These are phyloP conservation scores for Acronicta alni DNA, from an alignment of 2,888 invertebrate genomes.

Conservation along the genomic window DNA sequence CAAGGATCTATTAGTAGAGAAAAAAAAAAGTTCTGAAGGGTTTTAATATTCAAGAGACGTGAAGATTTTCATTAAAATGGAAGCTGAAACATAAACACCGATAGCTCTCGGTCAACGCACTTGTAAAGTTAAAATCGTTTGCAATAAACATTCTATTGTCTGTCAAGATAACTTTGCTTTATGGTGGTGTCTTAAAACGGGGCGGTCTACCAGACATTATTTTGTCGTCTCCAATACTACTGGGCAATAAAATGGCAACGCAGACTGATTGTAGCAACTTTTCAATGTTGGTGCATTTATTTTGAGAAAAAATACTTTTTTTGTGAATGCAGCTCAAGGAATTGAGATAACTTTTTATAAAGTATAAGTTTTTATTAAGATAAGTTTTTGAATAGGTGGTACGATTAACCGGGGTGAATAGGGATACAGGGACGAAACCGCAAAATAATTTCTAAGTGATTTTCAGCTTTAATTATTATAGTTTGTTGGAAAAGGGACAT, in stretches of 20 bases:
- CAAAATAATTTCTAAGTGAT: too few relatives aligned
- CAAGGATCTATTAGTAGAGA: too few relatives aligned
- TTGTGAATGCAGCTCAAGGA: too few relatives aligned
- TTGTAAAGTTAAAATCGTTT: constrained; percentile 66
- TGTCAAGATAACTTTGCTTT: constrained; percentile 70
- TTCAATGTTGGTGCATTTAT: constrained; percentile 13
- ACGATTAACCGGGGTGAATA: too few relatives aligned
- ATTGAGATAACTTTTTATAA: too few relatives aligned
- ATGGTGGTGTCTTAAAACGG: constrained; percentile 56
- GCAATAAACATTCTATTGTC: constrained; percentile 68
- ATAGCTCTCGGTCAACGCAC: constrained; percentile 61
- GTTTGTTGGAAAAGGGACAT: too few relatives aligned
- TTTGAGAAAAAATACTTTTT: neutral
- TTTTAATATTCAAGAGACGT: neutral
- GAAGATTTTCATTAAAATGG: constrained; percentile 24
- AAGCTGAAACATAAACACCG: constrained; percentile 18
- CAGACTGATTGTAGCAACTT: constrained; percentile 20
- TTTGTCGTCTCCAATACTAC: constrained; percentile 50
- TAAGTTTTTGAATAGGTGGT: too few relatives aligned
- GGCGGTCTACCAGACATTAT: constrained; percentile 45
- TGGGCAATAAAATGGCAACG: constrained; percentile 42
- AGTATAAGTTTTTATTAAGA: too few relatives aligned
- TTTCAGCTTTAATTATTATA: too few relatives aligned
- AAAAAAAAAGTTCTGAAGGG: too few relatives aligned
- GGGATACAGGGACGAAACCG: too few relatives aligned